Percentiles rank a stretch among this genome's conserved stretches.
Evolutionary conservation across 2,888 invertebrate species (phyloP).

Genomic region (Nesidiocoris tenuis): DNA sequence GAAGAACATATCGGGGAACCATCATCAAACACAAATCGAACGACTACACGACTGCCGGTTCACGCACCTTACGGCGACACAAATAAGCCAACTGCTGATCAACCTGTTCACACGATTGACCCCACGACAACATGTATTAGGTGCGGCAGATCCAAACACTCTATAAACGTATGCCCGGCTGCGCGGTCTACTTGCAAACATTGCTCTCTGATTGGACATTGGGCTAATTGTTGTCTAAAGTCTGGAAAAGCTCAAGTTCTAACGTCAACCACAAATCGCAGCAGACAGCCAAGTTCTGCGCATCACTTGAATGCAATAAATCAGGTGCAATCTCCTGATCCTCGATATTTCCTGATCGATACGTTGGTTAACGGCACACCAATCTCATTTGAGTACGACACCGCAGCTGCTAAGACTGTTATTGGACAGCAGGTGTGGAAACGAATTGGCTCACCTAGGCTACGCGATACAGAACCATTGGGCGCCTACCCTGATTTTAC

Average conservation of each 20-base stretch:
- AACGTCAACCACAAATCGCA: too few relatives aligned
- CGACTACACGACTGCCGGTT: too few relatives aligned
- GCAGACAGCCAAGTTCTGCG: too few relatives aligned
- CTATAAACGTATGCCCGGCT: not conserved
- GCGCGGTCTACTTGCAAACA: not conserved
- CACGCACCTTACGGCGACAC: too few relatives aligned
- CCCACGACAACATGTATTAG: too few relatives aligned
- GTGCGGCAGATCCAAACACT: not conserved
- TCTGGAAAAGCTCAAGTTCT: not conserved
- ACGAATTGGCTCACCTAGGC: conserved; percentile 34
- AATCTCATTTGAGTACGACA: conserved; percentile 43
- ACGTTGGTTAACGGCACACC: too few relatives aligned
- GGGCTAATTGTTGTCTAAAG: not conserved
- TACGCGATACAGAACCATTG: conserved; percentile 27
- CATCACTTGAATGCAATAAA: not conserved
- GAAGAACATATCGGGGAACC: too few relatives aligned
- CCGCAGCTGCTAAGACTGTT: conserved; percentile 32
- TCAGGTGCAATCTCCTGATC: too few relatives aligned
- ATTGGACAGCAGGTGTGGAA: conserved; percentile 33
- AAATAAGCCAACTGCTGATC: too few relatives aligned
- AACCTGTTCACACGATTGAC: too few relatives aligned
- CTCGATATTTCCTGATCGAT: too few relatives aligned
- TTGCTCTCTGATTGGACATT: not conserved
- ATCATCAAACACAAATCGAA: too few relatives aligned
- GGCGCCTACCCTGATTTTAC: conserved; percentile 37